phyloP scores from a whole-genome alignment of 2,888 invertebrate genomes.

The Cacoxenus indagator region DNA sequence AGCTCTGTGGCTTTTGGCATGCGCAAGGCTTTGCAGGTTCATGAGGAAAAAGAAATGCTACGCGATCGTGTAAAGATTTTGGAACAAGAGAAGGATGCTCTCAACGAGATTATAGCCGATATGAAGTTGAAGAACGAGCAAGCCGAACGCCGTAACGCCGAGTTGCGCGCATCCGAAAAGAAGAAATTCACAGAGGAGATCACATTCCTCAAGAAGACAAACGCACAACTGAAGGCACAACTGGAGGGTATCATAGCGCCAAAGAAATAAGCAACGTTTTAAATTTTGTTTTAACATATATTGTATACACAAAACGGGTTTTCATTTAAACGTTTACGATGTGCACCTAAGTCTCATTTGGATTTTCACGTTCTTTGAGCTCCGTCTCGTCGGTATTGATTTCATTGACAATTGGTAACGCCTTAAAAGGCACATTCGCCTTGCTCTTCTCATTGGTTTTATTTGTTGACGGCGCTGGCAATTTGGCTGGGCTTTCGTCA shows the following conservation, averaged over 20 bases:
- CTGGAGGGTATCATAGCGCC: conserved; percentile 95
- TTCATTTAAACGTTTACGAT: conserved; percentile 22
- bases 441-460: conserved; percentile 40
- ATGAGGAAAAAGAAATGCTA: conserved; percentile 81
- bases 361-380: conserved; percentile 22
- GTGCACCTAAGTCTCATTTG: conserved; percentile 14
- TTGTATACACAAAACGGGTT: conserved; percentile 43
- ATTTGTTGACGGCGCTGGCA: no score
- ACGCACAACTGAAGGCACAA: conserved; percentile 93
- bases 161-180: conserved; percentile 89
- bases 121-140: conserved; percentile 84
- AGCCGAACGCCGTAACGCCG: conserved; percentile 84
- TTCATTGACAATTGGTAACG: conserved; percentile 73
- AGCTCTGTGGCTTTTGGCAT: conserved; percentile 98
- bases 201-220: conserved; percentile 92
- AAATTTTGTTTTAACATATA: conserved; percentile 35
- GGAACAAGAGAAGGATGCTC: conserved; percentile 71
- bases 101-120: conserved; percentile 73
- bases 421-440: conserved; percentile 55
- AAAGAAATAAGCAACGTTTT: conserved; percentile 78
- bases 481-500: conserved; percentile 44
- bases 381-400: conserved; percentile 59
- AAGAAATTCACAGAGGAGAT: conserved; percentile 94
- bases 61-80: conserved; percentile 81
- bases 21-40: conserved; percentile 93